Percentiles rank a stretch among this genome's conserved stretches.
phyloP scores from a whole-genome alignment of 92 coral and sea anemone species.

The Porites lobata region DNA sequence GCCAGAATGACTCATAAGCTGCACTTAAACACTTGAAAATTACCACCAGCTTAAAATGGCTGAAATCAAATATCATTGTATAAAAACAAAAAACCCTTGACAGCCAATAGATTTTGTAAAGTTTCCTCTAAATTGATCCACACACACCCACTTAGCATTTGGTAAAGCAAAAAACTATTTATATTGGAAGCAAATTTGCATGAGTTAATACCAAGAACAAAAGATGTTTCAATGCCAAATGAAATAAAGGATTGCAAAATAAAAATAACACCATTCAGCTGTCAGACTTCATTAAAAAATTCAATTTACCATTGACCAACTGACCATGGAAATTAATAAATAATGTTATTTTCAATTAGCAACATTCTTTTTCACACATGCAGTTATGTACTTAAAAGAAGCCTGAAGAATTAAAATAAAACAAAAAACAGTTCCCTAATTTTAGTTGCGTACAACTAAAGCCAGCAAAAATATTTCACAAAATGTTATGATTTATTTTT shows the following conservation, averaged over 20 bases:
- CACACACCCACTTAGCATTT: conserved; percentile 1
- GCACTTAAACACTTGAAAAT: conserved; percentile 25
- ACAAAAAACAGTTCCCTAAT: too few relatives aligned
- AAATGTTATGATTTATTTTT: too few relatives aligned
- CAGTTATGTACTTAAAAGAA: not conserved
- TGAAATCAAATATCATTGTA: conserved; percentile 15
- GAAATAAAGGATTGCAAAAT: not conserved
- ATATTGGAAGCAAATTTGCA: conserved; percentile 23
- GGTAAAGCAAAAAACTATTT: conserved; percentile 1
- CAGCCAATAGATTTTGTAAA: conserved; percentile 32
- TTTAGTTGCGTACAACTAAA: not conserved
- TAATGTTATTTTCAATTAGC: conserved; percentile 25
- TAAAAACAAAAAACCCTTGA: not conserved
- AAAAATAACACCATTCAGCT: conserved; percentile 21
- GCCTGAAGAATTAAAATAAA: not conserved
- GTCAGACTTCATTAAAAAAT: conserved; percentile 9
- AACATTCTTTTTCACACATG: conserved; percentile 3
- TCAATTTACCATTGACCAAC: conserved; percentile 19
- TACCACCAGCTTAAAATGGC: conserved; percentile 13
- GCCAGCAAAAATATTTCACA: not conserved
- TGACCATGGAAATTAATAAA: conserved; percentile 24
- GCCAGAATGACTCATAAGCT: not conserved
- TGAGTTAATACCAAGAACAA: conserved; percentile 6
- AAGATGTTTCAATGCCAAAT: conserved; percentile 24
- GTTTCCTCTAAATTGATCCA: not conserved